Evolutionary conservation across 2,888 invertebrate genomes (phyloP).

Genomic region (Tetanocera ferruginea): DNA sequence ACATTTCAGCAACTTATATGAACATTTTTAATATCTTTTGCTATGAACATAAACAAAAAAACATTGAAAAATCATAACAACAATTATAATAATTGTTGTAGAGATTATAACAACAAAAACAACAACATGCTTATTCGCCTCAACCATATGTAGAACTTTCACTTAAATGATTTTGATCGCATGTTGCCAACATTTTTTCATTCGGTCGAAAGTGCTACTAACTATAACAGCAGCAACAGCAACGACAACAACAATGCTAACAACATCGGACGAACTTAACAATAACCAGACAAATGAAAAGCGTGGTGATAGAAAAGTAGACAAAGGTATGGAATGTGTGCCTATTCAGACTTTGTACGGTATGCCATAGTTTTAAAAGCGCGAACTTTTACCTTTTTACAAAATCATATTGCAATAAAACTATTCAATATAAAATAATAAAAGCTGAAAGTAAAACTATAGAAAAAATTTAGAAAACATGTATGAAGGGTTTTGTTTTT

Average conservation of each 20-base stretch:
- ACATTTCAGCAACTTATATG: no score
- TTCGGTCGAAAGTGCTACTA: constrained; percentile 5
- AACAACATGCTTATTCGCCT: neutral
- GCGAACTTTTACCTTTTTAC: no score
- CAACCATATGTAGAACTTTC: constrained; percentile 20
- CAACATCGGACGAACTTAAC: neutral
- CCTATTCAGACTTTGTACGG: no score
- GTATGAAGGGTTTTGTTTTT: no score
- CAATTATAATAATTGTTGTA: neutral
- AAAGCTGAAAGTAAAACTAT: no score
- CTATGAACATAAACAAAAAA: neutral
- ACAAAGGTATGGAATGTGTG: neutral
- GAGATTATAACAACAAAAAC: neutral
- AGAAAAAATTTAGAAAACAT: no score
- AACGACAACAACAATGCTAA: no score
- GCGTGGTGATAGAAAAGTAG: neutral
- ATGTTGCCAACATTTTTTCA: constrained; percentile 21
- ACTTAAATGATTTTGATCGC: constrained; percentile 27
- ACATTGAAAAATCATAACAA: neutral
- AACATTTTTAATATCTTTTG: no score
- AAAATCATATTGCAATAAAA: no score
- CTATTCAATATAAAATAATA: no score
- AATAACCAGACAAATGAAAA: neutral
- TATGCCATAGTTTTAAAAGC: no score
- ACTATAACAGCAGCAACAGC: constrained; percentile 3